phyloP scores from a whole-genome alignment of 2,113 vertebrate species.

The Microtus oregoni region DNA sequence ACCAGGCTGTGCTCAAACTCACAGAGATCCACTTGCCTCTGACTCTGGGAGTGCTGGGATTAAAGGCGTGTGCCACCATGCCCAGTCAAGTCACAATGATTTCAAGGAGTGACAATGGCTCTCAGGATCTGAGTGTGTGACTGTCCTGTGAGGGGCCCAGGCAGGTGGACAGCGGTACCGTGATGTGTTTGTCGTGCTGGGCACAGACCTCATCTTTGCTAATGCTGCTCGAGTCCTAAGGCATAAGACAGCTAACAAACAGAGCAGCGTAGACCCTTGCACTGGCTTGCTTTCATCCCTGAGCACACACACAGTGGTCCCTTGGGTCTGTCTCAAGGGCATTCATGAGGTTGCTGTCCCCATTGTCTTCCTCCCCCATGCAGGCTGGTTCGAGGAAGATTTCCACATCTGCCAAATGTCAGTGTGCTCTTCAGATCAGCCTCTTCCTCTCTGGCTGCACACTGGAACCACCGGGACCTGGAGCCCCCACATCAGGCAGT shows the following conservation, averaged over 20 bases:
- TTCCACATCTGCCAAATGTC: neutral
- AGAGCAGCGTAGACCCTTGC: neutral
- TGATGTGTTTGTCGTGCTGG: neutral
- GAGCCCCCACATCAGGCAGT: neutral
- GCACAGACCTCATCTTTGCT: neutral
- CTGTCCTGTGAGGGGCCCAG: neutral
- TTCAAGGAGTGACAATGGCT: neutral
- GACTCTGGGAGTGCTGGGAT: too few species aligned
- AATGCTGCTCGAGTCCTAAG: fast-evolving
- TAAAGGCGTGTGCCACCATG: too few species aligned
- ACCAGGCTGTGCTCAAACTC: too few species aligned
- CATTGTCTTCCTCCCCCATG: too few species aligned
- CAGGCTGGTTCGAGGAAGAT: neutral
- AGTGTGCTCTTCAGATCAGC: fast-evolving
- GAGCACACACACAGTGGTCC: neutral
- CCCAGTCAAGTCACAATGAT: neutral
- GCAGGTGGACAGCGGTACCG: neutral
- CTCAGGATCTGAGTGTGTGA: neutral
- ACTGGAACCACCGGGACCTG: neutral
- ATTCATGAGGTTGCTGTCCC: neutral
- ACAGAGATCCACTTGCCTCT: too few species aligned
- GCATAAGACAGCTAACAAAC: neutral
- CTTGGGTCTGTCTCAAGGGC: neutral
- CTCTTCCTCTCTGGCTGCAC: neutral
- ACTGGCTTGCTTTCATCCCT: neutral